Base-by-base conservation (phyloP, 2,113 vertebrate genomes). In the Steatornis caripensis region DNA sequence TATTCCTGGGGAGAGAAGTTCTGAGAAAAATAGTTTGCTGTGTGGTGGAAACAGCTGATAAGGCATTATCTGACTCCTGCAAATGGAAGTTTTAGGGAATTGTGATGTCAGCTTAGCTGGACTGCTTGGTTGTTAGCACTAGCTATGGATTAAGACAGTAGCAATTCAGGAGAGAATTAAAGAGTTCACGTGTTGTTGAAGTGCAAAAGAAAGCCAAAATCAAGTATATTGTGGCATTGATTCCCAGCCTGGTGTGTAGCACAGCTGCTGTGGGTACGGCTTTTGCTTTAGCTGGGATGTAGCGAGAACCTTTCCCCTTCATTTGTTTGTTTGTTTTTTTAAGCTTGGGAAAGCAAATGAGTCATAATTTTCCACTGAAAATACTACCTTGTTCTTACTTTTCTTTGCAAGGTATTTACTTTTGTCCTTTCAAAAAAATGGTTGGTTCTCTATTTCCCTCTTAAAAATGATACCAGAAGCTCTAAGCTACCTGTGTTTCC, bases 11-110 rank as follows among this genome's bases (percentile, higher is more conserved):
- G 55, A 43, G 37, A 89, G 84, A 90, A 83, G 34, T 91, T 90
- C 88, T 87, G 89, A 90, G 94, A 65, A 87, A 92, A 89, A 30
- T 13, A 54, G 32, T 95, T 94, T 87, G 62, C 75, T 94, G 64
- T 91, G 43, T 76, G 22, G 81, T 88, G 76, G 78, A 96, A 96
- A 79, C 74, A 64, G 55, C 51, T 39, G 64, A 57, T 89, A 68
- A 69, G 37, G 27, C 46, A 53, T n/a, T 24, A 36, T 93, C 54
- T 51, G 65, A 3, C 43, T 23, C 48, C 49, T 82, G 30, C 75
- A 62, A 9, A 51, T 26, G 45, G 41, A 43, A 49, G 32, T n/a
- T 77, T 62, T 61, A 61, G 86, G 45, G 36, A 60, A 43, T 14
- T 62, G 68, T 48, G 53, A 7, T 68, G 29, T 79, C 69, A 71